phyloP scores from a whole-genome alignment of 1,140 invertebrate genomes.

The Cherax destructor region DNA sequence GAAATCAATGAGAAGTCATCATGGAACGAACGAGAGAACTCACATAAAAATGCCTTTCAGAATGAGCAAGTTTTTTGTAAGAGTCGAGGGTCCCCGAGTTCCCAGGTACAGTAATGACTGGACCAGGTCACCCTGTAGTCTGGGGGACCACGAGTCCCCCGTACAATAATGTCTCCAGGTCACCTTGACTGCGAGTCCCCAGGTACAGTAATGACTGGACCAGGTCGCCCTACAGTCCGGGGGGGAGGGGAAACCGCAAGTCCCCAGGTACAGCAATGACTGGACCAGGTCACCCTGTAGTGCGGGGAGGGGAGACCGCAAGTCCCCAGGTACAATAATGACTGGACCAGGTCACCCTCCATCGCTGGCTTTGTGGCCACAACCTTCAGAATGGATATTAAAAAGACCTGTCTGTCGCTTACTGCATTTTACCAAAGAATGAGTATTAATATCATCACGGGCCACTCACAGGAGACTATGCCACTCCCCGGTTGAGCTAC shows the following conservation, averaged over 20 bases:
- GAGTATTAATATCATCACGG: slow-evolving; percentile 69
- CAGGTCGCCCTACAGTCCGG: not conserved
- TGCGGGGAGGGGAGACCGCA: not conserved
- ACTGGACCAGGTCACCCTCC: slow-evolving; percentile 14
- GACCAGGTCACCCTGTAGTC: too few relatives aligned
- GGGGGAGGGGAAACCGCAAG: too few relatives aligned
- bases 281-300: not conserved
- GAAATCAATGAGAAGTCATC: slow-evolving; percentile 39
- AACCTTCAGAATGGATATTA: slow-evolving; percentile 67
- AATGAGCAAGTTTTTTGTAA: not conserved
- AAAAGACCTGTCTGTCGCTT: slow-evolving; percentile 63
- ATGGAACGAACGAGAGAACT: slow-evolving; percentile 28
- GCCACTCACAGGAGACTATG: slow-evolving; percentile 47
- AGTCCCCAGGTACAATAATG: slow-evolving; percentile 51
- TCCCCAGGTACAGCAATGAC: too few relatives aligned
- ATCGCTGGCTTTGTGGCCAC: slow-evolving; percentile 60
- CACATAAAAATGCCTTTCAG: slow-evolving; percentile 48
- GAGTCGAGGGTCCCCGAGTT: too few relatives aligned
- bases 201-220: slow-evolving; percentile 60
- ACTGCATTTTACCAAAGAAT: slow-evolving; percentile 69
- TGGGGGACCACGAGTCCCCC: too few relatives aligned
- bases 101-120: too few relatives aligned
- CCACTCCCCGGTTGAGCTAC: not conserved
- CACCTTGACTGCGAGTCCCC: not conserved
- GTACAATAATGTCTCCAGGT: not conserved